Conservation (phyloP, 2,797 vertebrate species). For the Epinephelus malabaricus region DNA sequence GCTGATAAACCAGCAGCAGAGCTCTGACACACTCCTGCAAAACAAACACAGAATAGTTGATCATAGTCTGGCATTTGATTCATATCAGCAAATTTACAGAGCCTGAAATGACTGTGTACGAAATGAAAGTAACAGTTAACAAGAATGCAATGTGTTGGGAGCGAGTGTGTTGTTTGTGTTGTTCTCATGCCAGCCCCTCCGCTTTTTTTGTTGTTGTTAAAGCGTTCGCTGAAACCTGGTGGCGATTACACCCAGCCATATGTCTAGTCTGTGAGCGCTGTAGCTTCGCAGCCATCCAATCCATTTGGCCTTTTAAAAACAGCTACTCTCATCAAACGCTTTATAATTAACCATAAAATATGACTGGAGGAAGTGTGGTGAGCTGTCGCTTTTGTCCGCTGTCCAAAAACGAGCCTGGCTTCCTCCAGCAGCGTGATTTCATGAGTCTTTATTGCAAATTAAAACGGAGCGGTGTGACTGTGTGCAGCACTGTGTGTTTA, state of each 20-base stretch:
- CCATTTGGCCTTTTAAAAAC: slow-evolving; percentile 73
- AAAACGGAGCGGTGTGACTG: slow-evolving; percentile 17
- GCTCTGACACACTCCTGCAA: slow-evolving; percentile 21
- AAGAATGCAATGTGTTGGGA: slow-evolving; percentile 57
- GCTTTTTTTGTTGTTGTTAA: slow-evolving; percentile 18
- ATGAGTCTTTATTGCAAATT: slow-evolving; percentile 55
- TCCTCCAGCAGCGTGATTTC: slow-evolving; percentile 60
- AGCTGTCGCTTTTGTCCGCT: slow-evolving; percentile 64
- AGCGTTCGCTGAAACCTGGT: slow-evolving; percentile 63
- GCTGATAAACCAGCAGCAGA: slow-evolving; percentile 46
- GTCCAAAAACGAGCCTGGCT: slow-evolving; percentile 56
- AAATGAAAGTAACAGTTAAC: slow-evolving; percentile 69
- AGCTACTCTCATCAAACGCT: slow-evolving; percentile 68
- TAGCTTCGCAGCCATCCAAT: slow-evolving; percentile 59
- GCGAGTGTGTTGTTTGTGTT: slow-evolving; percentile 55
- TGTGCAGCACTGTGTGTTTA: slow-evolving; percentile 15
- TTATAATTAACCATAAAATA: slow-evolving; percentile 79
- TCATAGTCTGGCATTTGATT: slow-evolving; percentile 49
- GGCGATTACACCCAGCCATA: slow-evolving; percentile 71
- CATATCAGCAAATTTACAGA: slow-evolving; percentile 42
- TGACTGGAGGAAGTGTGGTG: slow-evolving; percentile 61
- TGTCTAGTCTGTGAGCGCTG: slow-evolving; percentile 69
- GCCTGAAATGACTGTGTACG: slow-evolving; percentile 53
- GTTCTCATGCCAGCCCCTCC: slow-evolving; percentile 42
- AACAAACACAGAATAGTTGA: slow-evolving; percentile 29